Evolutionary conservation across 2,113 vertebrate species (phyloP).

Genomic region (Brevimyrus niger): DNA sequence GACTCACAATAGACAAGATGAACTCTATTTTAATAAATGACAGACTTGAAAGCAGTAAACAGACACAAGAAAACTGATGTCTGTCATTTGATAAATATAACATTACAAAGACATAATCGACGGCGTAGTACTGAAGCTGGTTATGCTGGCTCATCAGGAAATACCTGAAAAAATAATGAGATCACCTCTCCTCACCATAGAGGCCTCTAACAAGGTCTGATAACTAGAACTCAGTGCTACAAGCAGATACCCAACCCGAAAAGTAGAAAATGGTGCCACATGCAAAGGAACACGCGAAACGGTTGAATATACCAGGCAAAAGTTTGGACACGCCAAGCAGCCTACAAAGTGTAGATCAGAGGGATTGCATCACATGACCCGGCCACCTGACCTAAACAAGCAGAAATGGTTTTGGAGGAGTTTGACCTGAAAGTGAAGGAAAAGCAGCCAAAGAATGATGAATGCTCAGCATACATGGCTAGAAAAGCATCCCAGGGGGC

Average conservation of each 20-base stretch:
- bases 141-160: not conserved
- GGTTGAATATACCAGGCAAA: not conserved
- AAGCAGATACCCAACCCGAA: not conserved
- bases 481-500: not conserved
- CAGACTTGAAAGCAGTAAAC: not conserved
- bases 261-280: not conserved
- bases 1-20: not conserved
- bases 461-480: not conserved
- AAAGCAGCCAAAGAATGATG: not conserved
- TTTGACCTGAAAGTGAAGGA: not conserved
- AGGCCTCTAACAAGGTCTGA: not conserved
- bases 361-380: not conserved
- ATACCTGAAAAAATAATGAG: not conserved
- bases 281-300: not conserved
- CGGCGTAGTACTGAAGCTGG: not conserved
- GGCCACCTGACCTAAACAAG: not conserved
- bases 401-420: not conserved
- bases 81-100: slow-evolving; percentile 6
- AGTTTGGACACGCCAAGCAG: not conserved
- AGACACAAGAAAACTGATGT: not conserved
- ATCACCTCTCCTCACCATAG: not conserved
- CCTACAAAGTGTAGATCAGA: not conserved
- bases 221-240: not conserved
- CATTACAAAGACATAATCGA: slow-evolving; percentile 11
- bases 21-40: not conserved